phyloP scores from a whole-genome alignment of 2,113 vertebrate species.

The Hippopotamus amphibius region DNA sequence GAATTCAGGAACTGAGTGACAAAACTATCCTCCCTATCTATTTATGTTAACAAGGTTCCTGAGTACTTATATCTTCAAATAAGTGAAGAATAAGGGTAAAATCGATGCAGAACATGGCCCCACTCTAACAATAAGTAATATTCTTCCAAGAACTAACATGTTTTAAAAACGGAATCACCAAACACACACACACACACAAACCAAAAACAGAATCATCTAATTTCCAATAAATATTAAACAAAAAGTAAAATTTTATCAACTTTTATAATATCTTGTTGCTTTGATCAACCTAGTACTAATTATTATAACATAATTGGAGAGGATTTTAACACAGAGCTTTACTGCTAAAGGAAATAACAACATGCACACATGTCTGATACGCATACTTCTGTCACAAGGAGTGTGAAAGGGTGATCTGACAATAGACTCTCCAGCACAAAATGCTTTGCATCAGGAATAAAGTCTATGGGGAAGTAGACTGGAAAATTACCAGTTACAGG shows the following conservation, averaged over 20 bases:
- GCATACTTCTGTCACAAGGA: background rate
- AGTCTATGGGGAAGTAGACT: background rate
- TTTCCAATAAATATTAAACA: slow-evolving; percentile 7
- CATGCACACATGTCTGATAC: no score
- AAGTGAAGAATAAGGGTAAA: slow-evolving; percentile 39
- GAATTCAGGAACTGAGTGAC: background rate
- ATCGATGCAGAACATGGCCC: background rate
- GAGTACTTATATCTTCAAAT: background rate
- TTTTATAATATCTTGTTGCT: background rate
- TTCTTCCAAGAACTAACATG: background rate
- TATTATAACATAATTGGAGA: background rate
- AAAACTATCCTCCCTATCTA: slow-evolving; percentile 1
- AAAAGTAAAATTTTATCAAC: slow-evolving; percentile 41
- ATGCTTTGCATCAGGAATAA: background rate
- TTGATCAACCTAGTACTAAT: background rate
- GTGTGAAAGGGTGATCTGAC: background rate
- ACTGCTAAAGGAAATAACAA: background rate
- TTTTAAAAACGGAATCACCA: background rate
- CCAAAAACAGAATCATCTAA: background rate
- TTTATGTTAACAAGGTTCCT: slow-evolving; percentile 41
- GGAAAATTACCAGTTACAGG: background rate
- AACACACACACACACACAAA: no score
- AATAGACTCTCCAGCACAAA: background rate
- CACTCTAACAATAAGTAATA: slow-evolving; percentile 28
- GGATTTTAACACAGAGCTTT: background rate